Conservation (phyloP, 2,888 invertebrate genomes). For the Synanthedon tipuliformis region DNA sequence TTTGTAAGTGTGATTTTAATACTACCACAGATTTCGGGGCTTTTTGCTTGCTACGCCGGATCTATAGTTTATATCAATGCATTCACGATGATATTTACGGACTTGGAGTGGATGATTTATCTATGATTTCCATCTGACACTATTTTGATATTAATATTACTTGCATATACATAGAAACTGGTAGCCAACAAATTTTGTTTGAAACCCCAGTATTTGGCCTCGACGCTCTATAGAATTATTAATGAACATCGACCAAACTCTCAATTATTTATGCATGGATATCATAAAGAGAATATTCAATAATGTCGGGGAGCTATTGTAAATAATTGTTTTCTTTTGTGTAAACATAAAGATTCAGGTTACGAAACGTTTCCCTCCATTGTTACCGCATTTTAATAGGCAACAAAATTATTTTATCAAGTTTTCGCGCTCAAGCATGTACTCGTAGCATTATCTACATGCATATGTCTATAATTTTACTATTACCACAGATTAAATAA, state of each 20-base stretch:
- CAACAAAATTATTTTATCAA: neutral
- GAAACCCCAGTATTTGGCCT: conserved; percentile 4
- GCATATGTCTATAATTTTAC: too few species aligned
- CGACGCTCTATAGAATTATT: conserved; percentile 12
- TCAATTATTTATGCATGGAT: conserved; percentile 7
- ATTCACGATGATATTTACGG: too few species aligned
- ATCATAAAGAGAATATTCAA: conserved; percentile 4
- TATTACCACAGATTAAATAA: too few species aligned
- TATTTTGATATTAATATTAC: too few species aligned
- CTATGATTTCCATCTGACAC: too few species aligned
- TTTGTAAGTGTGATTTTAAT: too few species aligned
- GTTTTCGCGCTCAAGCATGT: neutral
- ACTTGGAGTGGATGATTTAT: too few species aligned
- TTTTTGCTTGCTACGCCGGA: too few species aligned
- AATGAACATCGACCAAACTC: conserved; percentile 9
- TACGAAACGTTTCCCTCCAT: neutral
- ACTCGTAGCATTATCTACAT: too few species aligned
- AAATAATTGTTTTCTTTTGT: neutral
- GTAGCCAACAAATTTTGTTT: neutral
- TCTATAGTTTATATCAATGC: too few species aligned
- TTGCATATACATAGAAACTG: neutral
- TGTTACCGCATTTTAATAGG: neutral
- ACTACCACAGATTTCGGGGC: too few species aligned
- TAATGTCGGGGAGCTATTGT: neutral
- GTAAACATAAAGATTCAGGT: neutral